A percentile compares a stretch with the other conserved stretches of the same genome.
Evolutionary conservation across 2,888 invertebrate species (phyloP).

Genomic region (Drosophila silvestris): DNA sequence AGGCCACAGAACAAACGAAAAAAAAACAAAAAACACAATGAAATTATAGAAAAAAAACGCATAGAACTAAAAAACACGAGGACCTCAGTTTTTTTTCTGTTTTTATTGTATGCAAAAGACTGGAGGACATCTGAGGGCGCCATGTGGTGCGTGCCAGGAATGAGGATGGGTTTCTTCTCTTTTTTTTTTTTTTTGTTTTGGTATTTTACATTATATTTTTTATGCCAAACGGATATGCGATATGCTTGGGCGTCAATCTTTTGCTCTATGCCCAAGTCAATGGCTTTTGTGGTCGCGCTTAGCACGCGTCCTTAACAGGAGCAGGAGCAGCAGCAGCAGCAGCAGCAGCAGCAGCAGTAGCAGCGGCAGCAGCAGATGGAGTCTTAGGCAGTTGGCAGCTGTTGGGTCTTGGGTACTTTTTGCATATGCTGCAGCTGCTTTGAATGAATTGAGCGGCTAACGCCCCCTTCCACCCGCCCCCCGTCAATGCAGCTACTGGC

Average conservation of each 20-base stretch:
- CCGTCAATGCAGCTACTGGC: constrained; percentile 21
- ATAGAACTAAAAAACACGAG: constrained; percentile 61
- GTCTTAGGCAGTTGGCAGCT: constrained; percentile 51
- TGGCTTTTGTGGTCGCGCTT: constrained; percentile 74
- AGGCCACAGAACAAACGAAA: constrained; percentile 40
- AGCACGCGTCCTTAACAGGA: constrained; percentile 61
- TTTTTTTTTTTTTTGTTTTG: neutral
- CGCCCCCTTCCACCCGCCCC: neutral
- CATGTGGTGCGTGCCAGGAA: constrained; percentile 74
- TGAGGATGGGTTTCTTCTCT: constrained; percentile 11
- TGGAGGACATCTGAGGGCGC: constrained; percentile 59
- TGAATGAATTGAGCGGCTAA: constrained; percentile 36
- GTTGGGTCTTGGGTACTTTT: constrained; percentile 51
- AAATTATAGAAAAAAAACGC: constrained; percentile 56
- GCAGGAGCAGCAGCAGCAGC: neutral
- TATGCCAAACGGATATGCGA: constrained; percentile 76
- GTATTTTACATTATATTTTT: constrained; percentile 44
- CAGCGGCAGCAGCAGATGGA: constrained; percentile 18
- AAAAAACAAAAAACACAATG: constrained; percentile 52
- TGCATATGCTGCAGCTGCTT: constrained; percentile 74
- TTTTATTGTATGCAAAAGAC: constrained; percentile 75
- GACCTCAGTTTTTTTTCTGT: constrained; percentile 53
- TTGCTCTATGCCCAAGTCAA: constrained; percentile 65
- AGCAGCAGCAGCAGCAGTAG: constrained; percentile 7
- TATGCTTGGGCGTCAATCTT: constrained; percentile 73